These are phyloP conservation scores for Takifugu bimaculatus DNA, from an alignment of 2,113 vertebrate species.

Conservation along the genomic window DNA sequence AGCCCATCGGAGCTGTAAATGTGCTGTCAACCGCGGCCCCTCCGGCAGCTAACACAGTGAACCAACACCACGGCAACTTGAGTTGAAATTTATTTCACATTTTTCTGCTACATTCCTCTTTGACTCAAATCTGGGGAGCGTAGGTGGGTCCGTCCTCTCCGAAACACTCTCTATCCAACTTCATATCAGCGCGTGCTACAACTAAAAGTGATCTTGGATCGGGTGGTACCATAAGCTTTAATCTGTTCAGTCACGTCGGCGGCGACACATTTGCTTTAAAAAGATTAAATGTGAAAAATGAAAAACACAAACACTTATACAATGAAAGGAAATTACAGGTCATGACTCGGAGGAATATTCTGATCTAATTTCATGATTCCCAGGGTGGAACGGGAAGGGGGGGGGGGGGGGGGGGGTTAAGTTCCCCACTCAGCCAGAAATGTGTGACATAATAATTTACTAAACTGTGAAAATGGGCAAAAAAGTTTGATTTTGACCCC, in stretches of 20 bases:
- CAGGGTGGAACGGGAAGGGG: conserved; percentile 25
- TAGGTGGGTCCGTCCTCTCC: conserved; percentile 60
- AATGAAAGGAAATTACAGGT: conserved; percentile 58
- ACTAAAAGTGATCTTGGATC: conserved; percentile 56
- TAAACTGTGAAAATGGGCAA: conserved; percentile 41
- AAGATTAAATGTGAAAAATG: conserved; percentile 68
- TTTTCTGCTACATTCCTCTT: conserved; percentile 69
- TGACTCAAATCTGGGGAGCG: conserved; percentile 64
- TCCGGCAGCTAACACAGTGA: conserved; percentile 27
- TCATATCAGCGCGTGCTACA: conserved; percentile 61
- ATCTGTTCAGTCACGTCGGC: conserved; percentile 65
- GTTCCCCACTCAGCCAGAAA: conserved; percentile 42
- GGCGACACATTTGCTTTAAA: conserved; percentile 64
- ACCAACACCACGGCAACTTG: conserved; percentile 53
- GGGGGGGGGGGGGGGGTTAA: conserved; percentile 21
- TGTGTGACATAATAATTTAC: conserved; percentile 48
- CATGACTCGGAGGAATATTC: conserved; percentile 45
- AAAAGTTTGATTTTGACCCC: conserved; percentile 35
- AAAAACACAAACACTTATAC: conserved; percentile 68
- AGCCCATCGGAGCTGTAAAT: background rate
- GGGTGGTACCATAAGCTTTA: conserved; percentile 63
- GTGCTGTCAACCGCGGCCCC: conserved; percentile 4
- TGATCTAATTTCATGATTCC: conserved; percentile 54
- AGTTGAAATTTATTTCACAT: conserved; percentile 66
- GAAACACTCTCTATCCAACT: conserved; percentile 65